Evolutionary conservation across 2,888 invertebrate species (phyloP).

Genomic region (Anagyrus pseudococci): DNA sequence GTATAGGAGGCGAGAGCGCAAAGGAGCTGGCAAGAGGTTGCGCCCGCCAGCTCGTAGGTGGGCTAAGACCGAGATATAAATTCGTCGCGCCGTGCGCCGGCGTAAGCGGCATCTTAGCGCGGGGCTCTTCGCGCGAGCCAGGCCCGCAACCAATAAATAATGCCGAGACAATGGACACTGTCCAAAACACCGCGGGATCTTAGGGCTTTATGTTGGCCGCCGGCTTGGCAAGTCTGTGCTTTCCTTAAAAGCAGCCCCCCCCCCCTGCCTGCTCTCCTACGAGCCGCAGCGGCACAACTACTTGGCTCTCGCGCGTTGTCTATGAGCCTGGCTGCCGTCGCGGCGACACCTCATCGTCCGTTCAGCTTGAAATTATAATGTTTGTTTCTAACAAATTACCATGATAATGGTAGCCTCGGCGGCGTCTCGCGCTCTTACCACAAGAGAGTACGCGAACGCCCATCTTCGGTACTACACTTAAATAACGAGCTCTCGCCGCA

Average conservation of each 20-base stretch:
- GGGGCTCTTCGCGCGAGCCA: conserved; percentile 49
- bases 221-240: no score
- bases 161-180: conserved; percentile 61
- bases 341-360: conserved; percentile 36
- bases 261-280: conserved; percentile 43
- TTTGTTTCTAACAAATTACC: conserved; percentile 63
- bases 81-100: conserved; percentile 23
- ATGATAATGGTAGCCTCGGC: conserved; percentile 59
- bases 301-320: conserved; percentile 8
- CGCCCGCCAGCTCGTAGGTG: background rate
- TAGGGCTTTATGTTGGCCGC: conserved; percentile 56
- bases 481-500: conserved; percentile 49
- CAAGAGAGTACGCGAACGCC: conserved; percentile 22
- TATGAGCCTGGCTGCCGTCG: conserved; percentile 3
- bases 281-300: conserved; percentile 22
- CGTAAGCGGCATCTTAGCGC: conserved; percentile 53
- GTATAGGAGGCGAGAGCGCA: no score
- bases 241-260: conserved; percentile 50
- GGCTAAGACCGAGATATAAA: conserved; percentile 30
- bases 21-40: background rate
- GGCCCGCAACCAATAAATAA: conserved; percentile 58
- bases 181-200: conserved; percentile 61
- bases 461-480: conserved; percentile 58
- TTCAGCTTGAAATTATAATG: conserved; percentile 57
- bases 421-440: no score